Evolutionary conservation across 2,113 vertebrate genomes (phyloP), one percentile per base, ranked within the genome.

Genomic region (Sorex araneus): DNA sequence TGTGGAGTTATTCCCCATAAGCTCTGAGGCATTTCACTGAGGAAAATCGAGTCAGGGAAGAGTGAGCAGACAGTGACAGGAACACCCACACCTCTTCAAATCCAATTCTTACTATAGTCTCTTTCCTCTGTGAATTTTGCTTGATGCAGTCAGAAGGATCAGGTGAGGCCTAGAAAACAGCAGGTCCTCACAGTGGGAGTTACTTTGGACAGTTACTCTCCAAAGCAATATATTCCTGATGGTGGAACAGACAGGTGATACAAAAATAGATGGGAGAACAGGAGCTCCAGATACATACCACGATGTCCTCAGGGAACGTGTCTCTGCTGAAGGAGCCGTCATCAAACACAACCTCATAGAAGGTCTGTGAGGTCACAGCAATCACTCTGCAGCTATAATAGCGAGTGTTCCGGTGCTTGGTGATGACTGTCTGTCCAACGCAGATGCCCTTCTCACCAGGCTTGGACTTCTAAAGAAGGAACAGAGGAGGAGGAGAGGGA

Each of bases 271-370:
- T 47, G 73, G 18, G 60, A 66, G 1, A 84, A 90, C 13, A 85
- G 0, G 0, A 43, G 76, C 69, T 11, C 84, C 32, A 67, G 89
- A 60, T 84, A 93, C 19, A 32, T 85, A 99, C 99, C 96, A 99
- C 98, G 54, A 99, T 99, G 95, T 99, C 99, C 97, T 99, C 99
- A 6, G 99, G 99, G 97, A 99, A 99, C 16, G 99, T 99, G 94
- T 99, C 99, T 89, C 98, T 98, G 97, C 99, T 99, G 97, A 99
- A 99, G 73, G 99, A 99, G 87, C 99, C 99, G 73, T 99, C 99
- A 80, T 99, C 99, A 94, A 99, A 99, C 98, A 99, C 97, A 91
- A 99, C 98, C 98, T 99, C 99, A 86, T 99, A 99, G 98, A 99
- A 99, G 89, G 97, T 98, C 91, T 99, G 99, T n/a, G 99, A 98